Conservation (phyloP, 2,113 vertebrate genomes). For the Muntiacus muntjak region DNA sequence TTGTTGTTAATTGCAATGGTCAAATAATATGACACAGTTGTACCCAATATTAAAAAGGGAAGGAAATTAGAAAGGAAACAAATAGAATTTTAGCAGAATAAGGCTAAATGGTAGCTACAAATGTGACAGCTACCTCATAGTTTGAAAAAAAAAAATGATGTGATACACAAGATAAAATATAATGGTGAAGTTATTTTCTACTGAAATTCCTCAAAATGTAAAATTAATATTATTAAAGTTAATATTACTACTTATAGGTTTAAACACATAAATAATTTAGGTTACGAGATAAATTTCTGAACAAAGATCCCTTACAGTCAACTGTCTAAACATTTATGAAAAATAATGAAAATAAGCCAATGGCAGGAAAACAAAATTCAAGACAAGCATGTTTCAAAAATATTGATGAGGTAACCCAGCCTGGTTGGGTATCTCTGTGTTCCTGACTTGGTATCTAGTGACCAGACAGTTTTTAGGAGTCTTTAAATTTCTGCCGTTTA, state of each 20-base stretch:
- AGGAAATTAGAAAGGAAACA: not conserved
- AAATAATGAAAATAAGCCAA: not conserved
- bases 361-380: not conserved
- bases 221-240: not conserved
- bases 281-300: not conserved
- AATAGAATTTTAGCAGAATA: slow-evolving; percentile 10
- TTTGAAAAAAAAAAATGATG: slow-evolving; percentile 6
- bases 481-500: not conserved
- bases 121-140: not conserved
- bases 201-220: not conserved
- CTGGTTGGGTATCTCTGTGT: not conserved
- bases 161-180: slow-evolving; percentile 28
- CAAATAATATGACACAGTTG: not conserved
- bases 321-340: not conserved
- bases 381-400: not conserved
- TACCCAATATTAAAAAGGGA: not conserved
- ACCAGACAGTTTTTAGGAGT: not conserved
- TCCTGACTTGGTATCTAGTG: not conserved
- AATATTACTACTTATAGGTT: not conserved
- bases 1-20: not conserved
- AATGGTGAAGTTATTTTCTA: not conserved
- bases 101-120: not conserved
- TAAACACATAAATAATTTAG: not conserved
- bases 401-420: not conserved
- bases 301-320: not conserved